phyloP scores from a whole-genome alignment of 2,797 vertebrate genomes.

The Delichon dasypus region DNA sequence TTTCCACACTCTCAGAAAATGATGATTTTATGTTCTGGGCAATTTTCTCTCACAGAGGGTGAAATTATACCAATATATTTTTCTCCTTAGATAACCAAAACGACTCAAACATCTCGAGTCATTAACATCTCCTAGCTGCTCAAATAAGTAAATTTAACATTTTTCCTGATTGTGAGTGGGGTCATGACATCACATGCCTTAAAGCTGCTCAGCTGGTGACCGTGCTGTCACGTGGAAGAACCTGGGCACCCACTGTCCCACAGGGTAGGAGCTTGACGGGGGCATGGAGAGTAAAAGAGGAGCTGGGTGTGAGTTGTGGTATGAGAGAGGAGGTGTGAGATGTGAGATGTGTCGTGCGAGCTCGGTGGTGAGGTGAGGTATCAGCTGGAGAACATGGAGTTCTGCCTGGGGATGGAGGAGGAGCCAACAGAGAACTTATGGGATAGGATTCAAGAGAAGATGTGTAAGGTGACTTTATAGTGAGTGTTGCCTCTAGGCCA shows the following conservation, averaged over 20 bases:
- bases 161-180: background rate
- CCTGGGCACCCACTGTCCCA: background rate
- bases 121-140: background rate
- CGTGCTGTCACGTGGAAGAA: accelerated
- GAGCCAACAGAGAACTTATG: background rate
- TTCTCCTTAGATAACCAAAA: background rate
- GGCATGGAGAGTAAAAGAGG: background rate
- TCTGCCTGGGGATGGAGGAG: background rate
- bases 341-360: too few species aligned
- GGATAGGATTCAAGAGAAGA: background rate
- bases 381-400: background rate
- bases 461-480: background rate
- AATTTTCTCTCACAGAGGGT: background rate
- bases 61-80: background rate
- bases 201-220: background rate
- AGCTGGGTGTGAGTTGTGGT: background rate
- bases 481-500: too few species aligned
- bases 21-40: background rate
- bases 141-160: background rate
- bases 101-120: background rate
- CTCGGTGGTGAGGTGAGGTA: background rate
- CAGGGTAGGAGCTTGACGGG: background rate
- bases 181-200: background rate
- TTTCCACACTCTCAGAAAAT: background rate
- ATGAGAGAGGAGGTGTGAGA: background rate